Evolutionary conservation across 2,113 vertebrate genomes (phyloP).

Genomic region (Ivindomyrus marchei): DNA sequence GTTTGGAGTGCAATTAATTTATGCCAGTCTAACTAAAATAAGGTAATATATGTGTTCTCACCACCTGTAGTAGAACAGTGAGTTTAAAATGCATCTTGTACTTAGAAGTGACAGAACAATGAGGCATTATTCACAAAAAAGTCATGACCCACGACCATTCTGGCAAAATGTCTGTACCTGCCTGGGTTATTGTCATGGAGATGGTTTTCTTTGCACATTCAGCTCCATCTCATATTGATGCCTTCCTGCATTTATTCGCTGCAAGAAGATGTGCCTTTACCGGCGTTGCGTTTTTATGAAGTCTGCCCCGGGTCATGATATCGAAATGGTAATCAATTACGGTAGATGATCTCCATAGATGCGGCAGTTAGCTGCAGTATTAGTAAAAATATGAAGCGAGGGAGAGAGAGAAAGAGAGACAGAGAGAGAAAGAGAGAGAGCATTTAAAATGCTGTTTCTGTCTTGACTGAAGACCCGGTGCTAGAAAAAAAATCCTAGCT

Average conservation of each 20-base stretch:
- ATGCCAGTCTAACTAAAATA: not conserved
- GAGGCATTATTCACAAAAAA: slow-evolving; percentile 3
- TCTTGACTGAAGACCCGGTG: not conserved
- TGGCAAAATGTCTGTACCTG: not conserved
- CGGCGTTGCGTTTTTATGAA: slow-evolving; percentile 9
- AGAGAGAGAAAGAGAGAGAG: not conserved
- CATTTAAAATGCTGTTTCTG: not conserved
- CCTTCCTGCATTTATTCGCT: not conserved
- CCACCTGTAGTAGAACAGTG: not conserved
- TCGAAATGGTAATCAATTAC: slow-evolving; percentile 30
- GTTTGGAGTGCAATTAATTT: not conserved
- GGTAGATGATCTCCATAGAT: slow-evolving; percentile 22
- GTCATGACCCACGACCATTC: not conserved
- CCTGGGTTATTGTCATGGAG: not conserved
- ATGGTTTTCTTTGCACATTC: not conserved
- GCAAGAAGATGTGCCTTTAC: not conserved
- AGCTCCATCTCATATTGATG: not conserved
- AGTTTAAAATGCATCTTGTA: not conserved
- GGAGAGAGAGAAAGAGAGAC: not conserved
- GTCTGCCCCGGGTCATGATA: slow-evolving; percentile 20
- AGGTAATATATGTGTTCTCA: not conserved
- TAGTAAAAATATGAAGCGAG: not conserved
- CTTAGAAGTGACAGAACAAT: not conserved
- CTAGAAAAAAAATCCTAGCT: not conserved
- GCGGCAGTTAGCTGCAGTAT: slow-evolving; percentile 11